These are phyloP conservation scores for Epizoanthus stellaris DNA, from an alignment of 92 coral and sea anemone species.

Conservation along the genomic window DNA sequence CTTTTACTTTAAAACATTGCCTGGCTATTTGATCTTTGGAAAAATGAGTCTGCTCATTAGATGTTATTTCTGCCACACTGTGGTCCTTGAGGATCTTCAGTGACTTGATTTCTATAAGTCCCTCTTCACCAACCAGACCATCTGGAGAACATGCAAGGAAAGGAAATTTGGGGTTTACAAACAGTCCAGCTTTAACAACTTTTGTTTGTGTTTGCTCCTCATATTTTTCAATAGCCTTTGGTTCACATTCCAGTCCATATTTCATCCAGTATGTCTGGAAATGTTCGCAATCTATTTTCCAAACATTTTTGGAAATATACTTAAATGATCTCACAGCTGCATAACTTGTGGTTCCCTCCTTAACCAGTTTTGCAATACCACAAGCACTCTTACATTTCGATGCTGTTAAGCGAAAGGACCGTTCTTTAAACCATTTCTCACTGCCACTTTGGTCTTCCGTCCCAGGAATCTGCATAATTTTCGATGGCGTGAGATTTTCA, in stretches of 20 bases:
- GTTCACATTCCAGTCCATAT: constrained; percentile 30
- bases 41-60: not conserved
- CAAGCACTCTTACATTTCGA: constrained; percentile 56
- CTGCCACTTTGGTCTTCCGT: constrained; percentile 48
- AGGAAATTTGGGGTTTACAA: constrained; percentile 53
- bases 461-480: constrained; percentile 29
- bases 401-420: constrained; percentile 59
- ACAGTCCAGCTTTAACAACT: constrained; percentile 37
- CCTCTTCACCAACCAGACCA: not conserved
- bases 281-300: constrained; percentile 24
- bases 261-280: constrained; percentile 31
- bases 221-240: constrained; percentile 33
- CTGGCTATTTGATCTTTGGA: constrained; percentile 38
- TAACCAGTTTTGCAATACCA: constrained; percentile 21
- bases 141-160: constrained; percentile 35
- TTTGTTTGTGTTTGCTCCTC: constrained; percentile 22
- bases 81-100: not conserved
- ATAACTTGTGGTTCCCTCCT: not conserved
- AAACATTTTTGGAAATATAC: constrained; percentile 19
- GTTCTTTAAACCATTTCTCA: constrained; percentile 51
- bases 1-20: constrained; percentile 50
- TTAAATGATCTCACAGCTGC: constrained; percentile 17
- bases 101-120: not conserved
- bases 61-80: constrained; percentile 7
- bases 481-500: constrained; percentile 39